phyloP scores from a whole-genome alignment of 2,888 invertebrate species.

The Panorpa germanica region DNA sequence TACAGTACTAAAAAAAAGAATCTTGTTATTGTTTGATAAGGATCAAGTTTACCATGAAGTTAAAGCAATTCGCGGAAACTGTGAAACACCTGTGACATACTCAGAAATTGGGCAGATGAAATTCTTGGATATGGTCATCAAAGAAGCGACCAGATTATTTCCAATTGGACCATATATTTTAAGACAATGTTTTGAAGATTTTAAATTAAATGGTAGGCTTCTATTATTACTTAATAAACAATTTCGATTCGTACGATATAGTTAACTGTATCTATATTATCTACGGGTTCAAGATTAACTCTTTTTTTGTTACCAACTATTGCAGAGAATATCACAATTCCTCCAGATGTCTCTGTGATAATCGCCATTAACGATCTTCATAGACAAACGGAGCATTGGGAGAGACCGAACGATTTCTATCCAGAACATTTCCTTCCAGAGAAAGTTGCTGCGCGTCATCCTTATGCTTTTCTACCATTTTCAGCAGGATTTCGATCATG shows the following conservation, averaged over 20 bases:
- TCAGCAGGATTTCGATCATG: no score
- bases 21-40: no score
- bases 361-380: background rate
- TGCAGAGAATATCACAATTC: conserved; percentile 1
- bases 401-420: background rate
- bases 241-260: no score
- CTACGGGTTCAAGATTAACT: no score
- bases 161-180: background rate
- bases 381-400: background rate
- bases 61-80: no score
- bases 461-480: background rate
- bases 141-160: background rate
- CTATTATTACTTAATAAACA: no score
- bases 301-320: no score
- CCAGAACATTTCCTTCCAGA: background rate
- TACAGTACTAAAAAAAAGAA: no score
- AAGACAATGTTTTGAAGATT: background rate
- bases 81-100: no score
- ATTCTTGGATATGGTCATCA: background rate
- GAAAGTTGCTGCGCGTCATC: background rate
- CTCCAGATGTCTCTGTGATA: background rate
- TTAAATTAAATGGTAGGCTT: background rate
- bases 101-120: conserved; percentile 1
- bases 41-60: no score
- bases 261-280: no score